phyloP scores from a whole-genome alignment of 1,140 invertebrate genomes.

The Anoplophora glabripennis region DNA sequence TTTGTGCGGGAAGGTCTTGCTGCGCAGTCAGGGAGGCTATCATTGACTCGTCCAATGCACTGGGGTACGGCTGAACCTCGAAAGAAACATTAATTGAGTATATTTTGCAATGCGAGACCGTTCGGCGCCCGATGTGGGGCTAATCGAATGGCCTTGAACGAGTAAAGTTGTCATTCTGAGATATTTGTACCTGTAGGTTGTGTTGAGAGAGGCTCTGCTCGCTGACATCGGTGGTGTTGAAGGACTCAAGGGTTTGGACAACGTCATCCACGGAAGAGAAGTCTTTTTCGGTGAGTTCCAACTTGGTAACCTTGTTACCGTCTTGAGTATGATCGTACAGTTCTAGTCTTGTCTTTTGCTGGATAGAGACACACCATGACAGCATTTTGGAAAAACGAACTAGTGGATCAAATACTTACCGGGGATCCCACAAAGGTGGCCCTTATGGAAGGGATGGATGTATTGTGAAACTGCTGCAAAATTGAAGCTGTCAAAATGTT shows the following conservation, averaged over 20 bases:
- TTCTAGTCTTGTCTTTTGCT: slow-evolving; percentile 39
- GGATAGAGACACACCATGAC: neutral
- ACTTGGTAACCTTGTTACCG: slow-evolving; percentile 31
- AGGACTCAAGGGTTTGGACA: slow-evolving; percentile 56
- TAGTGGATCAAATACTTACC: slow-evolving; percentile 29
- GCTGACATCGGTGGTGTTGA: slow-evolving; percentile 53
- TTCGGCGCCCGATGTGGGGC: neutral
- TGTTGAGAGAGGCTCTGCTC: slow-evolving; percentile 47
- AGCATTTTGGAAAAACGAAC: slow-evolving; percentile 1
- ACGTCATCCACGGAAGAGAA: slow-evolving; percentile 52
- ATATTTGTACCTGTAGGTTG: slow-evolving; percentile 30
- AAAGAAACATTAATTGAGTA: neutral
- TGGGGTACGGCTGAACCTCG: slow-evolving; percentile 42
- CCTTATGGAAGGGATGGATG: slow-evolving; percentile 28
- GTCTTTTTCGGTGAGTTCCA: slow-evolving; percentile 36
- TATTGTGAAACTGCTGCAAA: slow-evolving; percentile 44
- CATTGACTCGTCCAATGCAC: slow-evolving; percentile 44
- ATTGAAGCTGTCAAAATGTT: slow-evolving; percentile 44
- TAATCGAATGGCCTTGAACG: neutral
- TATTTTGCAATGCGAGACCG: neutral
- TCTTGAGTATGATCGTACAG: slow-evolving; percentile 35
- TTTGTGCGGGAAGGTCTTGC: slow-evolving; percentile 29
- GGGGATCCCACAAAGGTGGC: slow-evolving; percentile 38
- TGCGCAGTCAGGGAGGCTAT: slow-evolving; percentile 42
- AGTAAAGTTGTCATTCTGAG: too few relatives aligned